phyloP scores from a whole-genome alignment of 2,888 invertebrate species.

The Latrodectus hesperus region DNA sequence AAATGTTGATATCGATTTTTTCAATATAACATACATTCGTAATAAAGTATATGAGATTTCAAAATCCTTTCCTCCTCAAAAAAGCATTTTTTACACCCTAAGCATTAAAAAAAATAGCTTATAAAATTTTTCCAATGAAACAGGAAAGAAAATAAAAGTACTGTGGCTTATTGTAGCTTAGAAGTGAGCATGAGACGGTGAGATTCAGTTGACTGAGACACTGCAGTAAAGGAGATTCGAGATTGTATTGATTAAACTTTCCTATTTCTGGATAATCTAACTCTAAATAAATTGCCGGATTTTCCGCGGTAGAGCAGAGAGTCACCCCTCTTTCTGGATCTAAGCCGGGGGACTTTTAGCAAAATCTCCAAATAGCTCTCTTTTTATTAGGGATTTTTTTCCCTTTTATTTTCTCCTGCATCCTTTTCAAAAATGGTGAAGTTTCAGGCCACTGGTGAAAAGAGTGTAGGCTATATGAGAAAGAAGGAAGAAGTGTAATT shows the following conservation, averaged over 20 bases:
- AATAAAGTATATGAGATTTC: no score
- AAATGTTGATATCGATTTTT: no score
- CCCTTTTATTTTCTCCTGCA: background rate
- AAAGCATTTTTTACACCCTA: no score
- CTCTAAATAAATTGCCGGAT: slow-evolving; percentile 58
- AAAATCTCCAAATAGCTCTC: slow-evolving; percentile 18
- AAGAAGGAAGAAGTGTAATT: slow-evolving; percentile 6
- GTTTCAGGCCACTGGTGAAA: slow-evolving; percentile 8
- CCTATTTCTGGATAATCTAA: slow-evolving; percentile 56
- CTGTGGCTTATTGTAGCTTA: background rate
- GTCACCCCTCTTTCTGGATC: slow-evolving; percentile 8
- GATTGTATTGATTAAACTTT: slow-evolving; percentile 50
- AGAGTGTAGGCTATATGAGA: slow-evolving; percentile 9
- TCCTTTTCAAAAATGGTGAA: slow-evolving; percentile 18
- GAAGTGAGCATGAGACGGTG: no score
- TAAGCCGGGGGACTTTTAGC: slow-evolving; percentile 18
- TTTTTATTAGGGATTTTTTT: background rate
- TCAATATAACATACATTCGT: no score
- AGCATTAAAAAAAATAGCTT: no score
- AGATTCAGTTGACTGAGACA: no score
- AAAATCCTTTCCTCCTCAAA: no score
- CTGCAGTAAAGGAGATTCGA: background rate
- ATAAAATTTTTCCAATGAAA: background rate
- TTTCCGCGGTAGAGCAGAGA: slow-evolving; percentile 25
- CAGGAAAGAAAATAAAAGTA: background rate